Conservation (phyloP, 2,797 vertebrate species). For the Astyanax mexicanus region DNA sequence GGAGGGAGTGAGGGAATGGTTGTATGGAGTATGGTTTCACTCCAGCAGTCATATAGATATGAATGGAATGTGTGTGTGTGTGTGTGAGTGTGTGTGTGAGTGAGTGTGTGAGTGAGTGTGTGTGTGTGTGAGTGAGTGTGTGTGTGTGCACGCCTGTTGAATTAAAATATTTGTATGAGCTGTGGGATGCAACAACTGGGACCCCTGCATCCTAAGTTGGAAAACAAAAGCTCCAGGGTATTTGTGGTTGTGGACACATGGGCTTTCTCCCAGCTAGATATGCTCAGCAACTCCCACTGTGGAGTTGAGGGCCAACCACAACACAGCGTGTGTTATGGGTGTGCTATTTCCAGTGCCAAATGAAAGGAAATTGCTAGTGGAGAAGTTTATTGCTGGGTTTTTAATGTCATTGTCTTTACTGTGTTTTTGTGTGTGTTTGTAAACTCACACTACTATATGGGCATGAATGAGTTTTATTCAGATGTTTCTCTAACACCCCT, state of each 20-base stretch:
- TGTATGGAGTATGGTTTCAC: not conserved
- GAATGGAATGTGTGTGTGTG: constrained; percentile 13
- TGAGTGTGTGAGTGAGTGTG: constrained; percentile 10
- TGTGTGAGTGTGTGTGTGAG: no score
- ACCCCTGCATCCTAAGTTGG: constrained; percentile 27
- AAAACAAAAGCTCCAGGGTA: constrained; percentile 24
- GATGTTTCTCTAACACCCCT: not conserved
- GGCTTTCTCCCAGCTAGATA: constrained; percentile 4
- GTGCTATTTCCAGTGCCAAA: constrained; percentile 45
- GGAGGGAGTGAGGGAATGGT: constrained; percentile 20
- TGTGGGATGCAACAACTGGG: constrained; percentile 11
- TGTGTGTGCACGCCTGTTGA: not conserved
- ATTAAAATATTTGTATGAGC: constrained; percentile 23
- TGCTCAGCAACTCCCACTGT: constrained; percentile 45
- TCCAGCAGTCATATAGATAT: constrained; percentile 13
- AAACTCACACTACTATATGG: not conserved
- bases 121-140: constrained; percentile 10
- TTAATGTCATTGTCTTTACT: constrained; percentile 15
- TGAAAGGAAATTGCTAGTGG: constrained; percentile 48
- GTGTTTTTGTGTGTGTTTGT: constrained; percentile 14
- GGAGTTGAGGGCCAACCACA: constrained; percentile 41
- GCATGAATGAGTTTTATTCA: constrained; percentile 12
- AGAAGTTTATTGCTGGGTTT: constrained; percentile 32
- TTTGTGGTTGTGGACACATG: constrained; percentile 37
- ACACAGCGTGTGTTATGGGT: constrained; percentile 38